These are phyloP conservation scores for Strix occidentalis DNA, from an alignment of 2,797 vertebrate genomes.

Conservation along the genomic window DNA sequence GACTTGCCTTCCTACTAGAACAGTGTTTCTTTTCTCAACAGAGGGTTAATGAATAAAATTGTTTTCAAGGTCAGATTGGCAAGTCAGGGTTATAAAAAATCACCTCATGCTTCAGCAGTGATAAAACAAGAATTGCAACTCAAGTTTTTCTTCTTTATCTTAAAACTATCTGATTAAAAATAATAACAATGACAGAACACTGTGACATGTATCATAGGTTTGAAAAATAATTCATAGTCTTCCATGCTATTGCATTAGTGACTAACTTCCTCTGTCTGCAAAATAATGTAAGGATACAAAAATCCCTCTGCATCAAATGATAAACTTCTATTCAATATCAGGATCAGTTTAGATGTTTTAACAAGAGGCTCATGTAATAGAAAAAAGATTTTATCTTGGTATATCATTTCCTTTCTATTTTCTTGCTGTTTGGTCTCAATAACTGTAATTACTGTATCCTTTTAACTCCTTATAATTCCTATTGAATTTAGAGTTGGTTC, in stretches of 20 bases:
- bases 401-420: not conserved
- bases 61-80: constrained; percentile 38
- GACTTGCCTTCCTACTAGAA: not conserved
- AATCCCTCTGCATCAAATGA: not conserved
- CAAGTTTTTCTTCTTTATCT: constrained; percentile 21
- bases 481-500: not conserved
- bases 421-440: not conserved
- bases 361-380: not conserved
- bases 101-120: not conserved
- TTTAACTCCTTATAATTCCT: not conserved
- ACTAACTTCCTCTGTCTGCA: not conserved
- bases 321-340: not conserved
- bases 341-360: not conserved
- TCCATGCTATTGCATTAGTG: not conserved
- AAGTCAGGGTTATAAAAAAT: constrained; percentile 36
- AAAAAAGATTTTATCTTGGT: not conserved
- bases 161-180: constrained; percentile 29
- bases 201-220: not conserved
- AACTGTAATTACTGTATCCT: not conserved
- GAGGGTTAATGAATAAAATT: constrained; percentile 40
- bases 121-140: constrained; percentile 7
- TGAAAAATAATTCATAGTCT: constrained; percentile 7
- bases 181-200: not conserved
- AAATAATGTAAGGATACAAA: not conserved
- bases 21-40: constrained; percentile 1